These are phyloP conservation scores for Clavelina lepadiformis DNA, from an alignment of 23 tunicate species.

Conservation along the genomic window DNA sequence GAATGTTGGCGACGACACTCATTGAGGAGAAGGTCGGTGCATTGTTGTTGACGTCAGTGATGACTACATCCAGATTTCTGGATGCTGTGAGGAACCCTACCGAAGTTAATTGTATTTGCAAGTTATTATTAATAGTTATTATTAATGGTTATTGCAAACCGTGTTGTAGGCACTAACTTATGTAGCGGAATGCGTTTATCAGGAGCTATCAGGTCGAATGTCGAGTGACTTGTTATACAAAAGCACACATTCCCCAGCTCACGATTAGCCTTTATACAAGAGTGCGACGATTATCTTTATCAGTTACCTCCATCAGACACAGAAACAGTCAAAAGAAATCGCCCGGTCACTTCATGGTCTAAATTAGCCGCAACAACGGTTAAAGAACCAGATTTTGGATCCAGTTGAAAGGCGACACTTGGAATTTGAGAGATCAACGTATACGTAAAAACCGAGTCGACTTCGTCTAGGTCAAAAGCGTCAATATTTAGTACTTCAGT, in stretches of 20 bases:
- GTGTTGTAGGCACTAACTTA: too few species aligned
- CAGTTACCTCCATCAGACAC: conserved; percentile 46
- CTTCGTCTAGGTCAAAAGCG: conserved; percentile 26
- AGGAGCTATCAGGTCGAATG: too few species aligned
- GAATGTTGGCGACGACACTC: background rate
- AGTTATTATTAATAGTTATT: too few species aligned
- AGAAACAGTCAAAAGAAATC: conserved; percentile 22
- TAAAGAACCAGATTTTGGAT: conserved; percentile 15
- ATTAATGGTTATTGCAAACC: too few species aligned
- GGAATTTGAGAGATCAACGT: conserved; percentile 23
- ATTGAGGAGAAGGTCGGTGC: conserved; percentile 30
- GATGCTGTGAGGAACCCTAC: too few species aligned
- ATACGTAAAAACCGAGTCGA: conserved; percentile 4
- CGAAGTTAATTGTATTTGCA: too few species aligned
- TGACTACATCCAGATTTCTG: conserved; percentile 2
- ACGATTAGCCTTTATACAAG: too few species aligned
- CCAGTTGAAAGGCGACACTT: conserved; percentile 10
- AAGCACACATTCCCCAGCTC: too few species aligned
- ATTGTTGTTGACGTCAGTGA: conserved; percentile 55
- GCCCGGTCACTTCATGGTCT: conserved; percentile 4
- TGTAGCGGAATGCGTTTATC: too few species aligned
- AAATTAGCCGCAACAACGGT: conserved; percentile 1
- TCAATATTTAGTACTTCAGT: conserved; percentile 5
- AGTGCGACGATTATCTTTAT: too few species aligned
- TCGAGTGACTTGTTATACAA: too few species aligned